Evolutionary conservation across 1,140 invertebrate species (phyloP).

Genomic region (Elymnias hypermnestra): DNA sequence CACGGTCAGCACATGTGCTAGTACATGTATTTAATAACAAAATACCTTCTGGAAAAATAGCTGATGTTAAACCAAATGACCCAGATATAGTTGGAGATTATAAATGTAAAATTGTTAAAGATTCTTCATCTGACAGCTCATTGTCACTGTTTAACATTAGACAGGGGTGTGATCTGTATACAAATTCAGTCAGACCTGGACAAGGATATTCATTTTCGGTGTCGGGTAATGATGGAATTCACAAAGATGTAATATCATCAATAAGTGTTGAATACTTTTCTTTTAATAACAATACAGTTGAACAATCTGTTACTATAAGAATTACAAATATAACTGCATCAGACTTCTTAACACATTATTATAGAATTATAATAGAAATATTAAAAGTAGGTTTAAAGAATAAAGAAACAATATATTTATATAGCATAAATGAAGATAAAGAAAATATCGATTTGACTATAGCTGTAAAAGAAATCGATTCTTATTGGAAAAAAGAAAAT

Average conservation of each 20-base stretch:
- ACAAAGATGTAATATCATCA: conserved; percentile 88
- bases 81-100: conserved; percentile 92
- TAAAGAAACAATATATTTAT: conserved; percentile 82
- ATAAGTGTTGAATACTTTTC: conserved; percentile 88
- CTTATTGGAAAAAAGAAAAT: conserved; percentile 79
- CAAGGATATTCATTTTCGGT: conserved; percentile 86
- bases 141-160: conserved; percentile 82
- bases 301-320: conserved; percentile 87
- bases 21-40: conserved; percentile 87
- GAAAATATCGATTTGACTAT: conserved; percentile 83
- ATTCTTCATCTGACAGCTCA: conserved; percentile 71
- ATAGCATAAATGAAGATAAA: conserved; percentile 83
- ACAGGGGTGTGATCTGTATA: conserved; percentile 86
- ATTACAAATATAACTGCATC: conserved; percentile 84
- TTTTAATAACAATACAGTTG: conserved; percentile 88
- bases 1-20: conserved; percentile 88
- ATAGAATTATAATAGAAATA: conserved; percentile 83
- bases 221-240: conserved; percentile 92
- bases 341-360: conserved; percentile 85
- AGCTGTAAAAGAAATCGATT: conserved; percentile 76
- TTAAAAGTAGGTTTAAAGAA: conserved; percentile 80
- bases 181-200: conserved; percentile 81
- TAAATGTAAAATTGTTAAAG: conserved; percentile 86
- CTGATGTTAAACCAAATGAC: conserved; percentile 94
- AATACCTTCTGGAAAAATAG: conserved; percentile 87